Percentiles rank a stretch among this genome's conserved stretches.
Conservation (phyloP, 2,888 invertebrate genomes). For the Therioaphis trifolii region DNA sequence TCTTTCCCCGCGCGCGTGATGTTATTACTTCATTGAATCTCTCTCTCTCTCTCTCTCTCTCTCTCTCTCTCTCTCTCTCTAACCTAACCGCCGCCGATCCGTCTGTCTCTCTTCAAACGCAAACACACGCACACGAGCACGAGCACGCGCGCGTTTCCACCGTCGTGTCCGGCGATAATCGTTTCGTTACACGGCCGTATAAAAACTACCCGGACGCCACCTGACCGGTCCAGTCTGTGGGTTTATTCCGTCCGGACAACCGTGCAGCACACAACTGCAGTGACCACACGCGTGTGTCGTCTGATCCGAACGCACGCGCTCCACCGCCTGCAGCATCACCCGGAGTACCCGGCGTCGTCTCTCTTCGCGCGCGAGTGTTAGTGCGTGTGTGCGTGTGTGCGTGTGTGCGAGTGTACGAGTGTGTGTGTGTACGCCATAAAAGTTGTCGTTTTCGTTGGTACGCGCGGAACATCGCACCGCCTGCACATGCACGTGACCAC, state of each 20-base stretch:
- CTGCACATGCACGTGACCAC: background rate
- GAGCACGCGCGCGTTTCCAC: slow-evolving; percentile 1
- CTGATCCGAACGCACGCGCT: no score
- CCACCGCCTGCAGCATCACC: no score
- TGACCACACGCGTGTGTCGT: no score
- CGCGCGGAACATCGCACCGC: background rate
- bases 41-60: background rate
- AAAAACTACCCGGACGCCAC: slow-evolving; percentile 52
- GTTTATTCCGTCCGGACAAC: background rate
- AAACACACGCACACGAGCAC: background rate
- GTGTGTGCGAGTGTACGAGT: background rate
- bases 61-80: background rate
- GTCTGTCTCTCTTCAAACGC: background rate
- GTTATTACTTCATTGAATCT: no score
- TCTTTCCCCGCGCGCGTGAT: background rate
- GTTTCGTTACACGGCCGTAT: slow-evolving; percentile 53
- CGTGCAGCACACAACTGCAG: no score
- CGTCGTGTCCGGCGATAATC: slow-evolving; percentile 15
- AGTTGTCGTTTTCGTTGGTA: no score
- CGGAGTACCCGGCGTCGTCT: background rate
- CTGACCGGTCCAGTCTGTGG: slow-evolving; percentile 31
- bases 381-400: background rate
- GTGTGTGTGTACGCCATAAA: background rate
- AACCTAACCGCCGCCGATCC: no score
- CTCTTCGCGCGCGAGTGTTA: background rate